These are phyloP conservation scores for Tangachromis dhanisi DNA, from an alignment of 2,113 vertebrate species.

Conservation along the genomic window DNA sequence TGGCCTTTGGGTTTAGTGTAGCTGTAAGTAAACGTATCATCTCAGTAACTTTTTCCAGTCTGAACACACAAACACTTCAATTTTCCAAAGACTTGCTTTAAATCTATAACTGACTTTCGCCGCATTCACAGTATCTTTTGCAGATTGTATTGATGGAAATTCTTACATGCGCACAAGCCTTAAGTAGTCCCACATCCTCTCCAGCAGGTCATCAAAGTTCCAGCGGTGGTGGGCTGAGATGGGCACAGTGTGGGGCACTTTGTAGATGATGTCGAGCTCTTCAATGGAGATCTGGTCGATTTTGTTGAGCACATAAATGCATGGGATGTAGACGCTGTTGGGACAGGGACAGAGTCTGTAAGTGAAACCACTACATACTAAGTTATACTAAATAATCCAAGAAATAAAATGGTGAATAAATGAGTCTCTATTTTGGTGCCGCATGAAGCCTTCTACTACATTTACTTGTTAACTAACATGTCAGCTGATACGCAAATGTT, in stretches of 20 bases:
- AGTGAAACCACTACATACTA: not conserved
- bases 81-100: not conserved
- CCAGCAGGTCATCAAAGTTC: slow-evolving; percentile 98
- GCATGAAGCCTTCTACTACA: not conserved
- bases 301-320: slow-evolving; percentile 98
- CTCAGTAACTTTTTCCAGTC: not conserved
- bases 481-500: not conserved
- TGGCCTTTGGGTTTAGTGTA: slow-evolving; percentile 99
- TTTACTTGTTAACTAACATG: not conserved
- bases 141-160: not conserved
- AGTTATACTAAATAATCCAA: not conserved
- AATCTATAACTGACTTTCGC: not conserved
- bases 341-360: not conserved
- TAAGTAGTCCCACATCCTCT: slow-evolving; percentile 95
- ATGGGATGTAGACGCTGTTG: slow-evolving; percentile 92
- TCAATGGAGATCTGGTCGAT: slow-evolving; percentile 99
- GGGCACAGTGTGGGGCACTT: slow-evolving; percentile 96
- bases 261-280: slow-evolving; percentile 97
- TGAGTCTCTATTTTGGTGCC: not conserved
- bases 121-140: not conserved
- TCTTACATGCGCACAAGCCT: slow-evolving; percentile 94
- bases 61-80: not conserved
- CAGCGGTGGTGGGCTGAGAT: slow-evolving; percentile 98
- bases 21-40: slow-evolving; percentile 63
- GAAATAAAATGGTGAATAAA: not conserved